phyloP scores from a whole-genome alignment of 1,140 invertebrate genomes.

The Sycophila sp. region DNA sequence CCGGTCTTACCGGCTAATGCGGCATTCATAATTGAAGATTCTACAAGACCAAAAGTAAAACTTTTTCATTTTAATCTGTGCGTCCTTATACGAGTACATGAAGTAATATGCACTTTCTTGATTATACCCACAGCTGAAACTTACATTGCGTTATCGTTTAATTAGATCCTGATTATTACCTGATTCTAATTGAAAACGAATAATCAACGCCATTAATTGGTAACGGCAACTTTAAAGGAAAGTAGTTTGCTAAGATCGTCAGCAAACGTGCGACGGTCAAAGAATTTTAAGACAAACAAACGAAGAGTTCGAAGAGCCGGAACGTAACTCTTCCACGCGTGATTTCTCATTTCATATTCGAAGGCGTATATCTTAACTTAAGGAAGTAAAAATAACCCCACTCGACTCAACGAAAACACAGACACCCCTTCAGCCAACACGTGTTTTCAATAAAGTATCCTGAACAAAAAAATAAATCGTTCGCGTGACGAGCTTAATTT shows the following conservation, averaged over 20 bases:
- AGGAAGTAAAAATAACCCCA: constrained; percentile 10
- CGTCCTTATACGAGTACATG: too few relatives aligned
- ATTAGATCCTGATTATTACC: too few relatives aligned
- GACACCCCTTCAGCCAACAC: not conserved
- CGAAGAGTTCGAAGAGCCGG: not conserved
- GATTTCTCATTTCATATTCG: not conserved
- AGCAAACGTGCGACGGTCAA: not conserved
- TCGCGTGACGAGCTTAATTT: not conserved
- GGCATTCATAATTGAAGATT: not conserved
- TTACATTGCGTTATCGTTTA: too few relatives aligned
- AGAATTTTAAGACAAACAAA: constrained; percentile 16
- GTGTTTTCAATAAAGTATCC: constrained; percentile 1
- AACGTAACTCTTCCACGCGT: constrained; percentile 1
- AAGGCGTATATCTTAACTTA: not conserved
- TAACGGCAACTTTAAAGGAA: not conserved
- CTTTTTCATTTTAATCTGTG: too few relatives aligned
- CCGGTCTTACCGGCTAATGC: not conserved
- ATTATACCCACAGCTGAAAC: too few relatives aligned
- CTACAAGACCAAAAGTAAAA: too few relatives aligned
- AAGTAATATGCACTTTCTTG: too few relatives aligned
- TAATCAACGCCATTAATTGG: not conserved
- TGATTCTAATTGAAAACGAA: not conserved
- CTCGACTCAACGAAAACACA: constrained; percentile 17
- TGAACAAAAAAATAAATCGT: not conserved
- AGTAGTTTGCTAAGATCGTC: not conserved